Base-by-base conservation (phyloP, 1,140 invertebrate genomes). In the Drosophila mojavensis region DNA sequence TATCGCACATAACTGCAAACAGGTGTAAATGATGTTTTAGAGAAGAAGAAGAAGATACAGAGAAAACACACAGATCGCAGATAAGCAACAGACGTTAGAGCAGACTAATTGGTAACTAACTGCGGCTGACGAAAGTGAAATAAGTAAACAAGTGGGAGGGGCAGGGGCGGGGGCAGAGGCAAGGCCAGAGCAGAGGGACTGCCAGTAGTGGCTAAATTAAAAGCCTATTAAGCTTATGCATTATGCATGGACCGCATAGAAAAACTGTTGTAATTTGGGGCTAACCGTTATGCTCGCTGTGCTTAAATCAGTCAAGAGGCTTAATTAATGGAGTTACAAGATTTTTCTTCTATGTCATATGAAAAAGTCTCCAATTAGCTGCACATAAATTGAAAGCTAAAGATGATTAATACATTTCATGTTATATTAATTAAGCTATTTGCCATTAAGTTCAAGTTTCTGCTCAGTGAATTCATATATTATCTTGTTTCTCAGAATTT, bases 11-110 rank as follows among this genome's bases (percentile, higher is more conserved):
- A 81, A 82, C 71, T 86, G 66, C 65, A 78, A 85, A 47, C 81
- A 84, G 81, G 81, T 84, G 81, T 81, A 81, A 85, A 85, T 66
- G 69, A 74, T 54, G 73, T 72, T 54, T 53, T 39, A 9, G 17
- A 41, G 43, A 55, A 67, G 39, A 17, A 13, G 41, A 0, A 33
- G 47, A 13, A 11, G 13, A 58, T 20, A 30, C 15, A 51, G 36
- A 61, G 50, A 51, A 39, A 41, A 43, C 48, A 50, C 26, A 50
- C 47, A 79, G 79, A 82, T 79, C 47, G 48, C 24, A 74, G 71
- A 74, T 74, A 74, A 69, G 59, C 39, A 17, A 36, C 45, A 66
- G 54, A 61, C 36, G 36, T 39, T 39, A 39, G 36, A 39, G 10
- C 51, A 61, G 24, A 69, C 71, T 74, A 69, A 74, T 74, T 68